Conservation (phyloP, 1,140 invertebrate species). For the Sinella curviseta region DNA sequence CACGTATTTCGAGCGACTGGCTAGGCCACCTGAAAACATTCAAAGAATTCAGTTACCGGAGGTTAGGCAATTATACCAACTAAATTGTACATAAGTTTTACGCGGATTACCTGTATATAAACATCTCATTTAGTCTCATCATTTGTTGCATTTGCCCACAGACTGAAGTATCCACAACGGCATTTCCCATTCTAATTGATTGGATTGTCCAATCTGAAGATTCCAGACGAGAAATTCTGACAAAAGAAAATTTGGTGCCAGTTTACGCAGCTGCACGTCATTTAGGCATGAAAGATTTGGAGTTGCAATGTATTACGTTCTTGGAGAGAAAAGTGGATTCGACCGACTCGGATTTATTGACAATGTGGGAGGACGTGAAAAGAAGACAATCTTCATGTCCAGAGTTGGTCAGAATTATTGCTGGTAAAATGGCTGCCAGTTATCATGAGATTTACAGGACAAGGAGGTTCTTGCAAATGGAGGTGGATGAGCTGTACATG, state of each 20-base stretch:
- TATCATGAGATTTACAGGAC: slow-evolving; percentile 40
- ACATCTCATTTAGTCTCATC: too few relatives aligned
- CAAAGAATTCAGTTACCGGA: slow-evolving; percentile 23
- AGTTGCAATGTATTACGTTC: slow-evolving; percentile 29
- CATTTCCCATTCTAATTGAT: slow-evolving; percentile 38
- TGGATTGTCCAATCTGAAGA: slow-evolving; percentile 38
- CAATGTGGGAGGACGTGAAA: slow-evolving; percentile 37
- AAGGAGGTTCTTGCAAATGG: slow-evolving; percentile 36
- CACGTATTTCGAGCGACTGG: slow-evolving; percentile 33
- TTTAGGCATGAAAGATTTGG: slow-evolving; percentile 34
- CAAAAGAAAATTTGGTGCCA: slow-evolving; percentile 28
- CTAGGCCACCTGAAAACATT: slow-evolving; percentile 21
- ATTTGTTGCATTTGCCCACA: too few relatives aligned
- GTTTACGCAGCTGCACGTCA: slow-evolving; percentile 31
- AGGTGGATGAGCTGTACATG: slow-evolving; percentile 29
- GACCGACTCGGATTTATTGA: slow-evolving; percentile 32
- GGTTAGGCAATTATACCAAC: not conserved
- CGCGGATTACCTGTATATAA: not conserved
- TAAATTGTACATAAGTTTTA: not conserved
- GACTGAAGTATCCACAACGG: not conserved
- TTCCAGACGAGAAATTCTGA: slow-evolving; percentile 20
- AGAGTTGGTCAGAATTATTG: slow-evolving; percentile 30
- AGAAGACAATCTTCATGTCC: slow-evolving; percentile 8
- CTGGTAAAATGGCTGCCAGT: slow-evolving; percentile 26
- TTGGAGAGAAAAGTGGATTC: slow-evolving; percentile 32